phyloP scores from a whole-genome alignment of 2,113 vertebrate species.

The Trochalopteron elliotii region DNA sequence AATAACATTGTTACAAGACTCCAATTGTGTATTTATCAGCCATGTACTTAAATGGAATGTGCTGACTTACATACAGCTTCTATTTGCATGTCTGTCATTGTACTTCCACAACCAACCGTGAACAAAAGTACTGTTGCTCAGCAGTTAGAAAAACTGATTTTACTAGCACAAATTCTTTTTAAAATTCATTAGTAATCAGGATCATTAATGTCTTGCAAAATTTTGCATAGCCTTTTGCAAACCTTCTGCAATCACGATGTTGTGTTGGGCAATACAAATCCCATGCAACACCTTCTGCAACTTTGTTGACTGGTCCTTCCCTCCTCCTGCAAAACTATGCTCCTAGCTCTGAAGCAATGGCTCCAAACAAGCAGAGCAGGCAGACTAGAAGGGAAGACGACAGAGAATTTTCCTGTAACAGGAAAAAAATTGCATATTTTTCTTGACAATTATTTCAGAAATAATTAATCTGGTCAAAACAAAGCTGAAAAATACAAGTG shows the following conservation, averaged over 20 bases:
- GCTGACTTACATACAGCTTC: conserved; percentile 18
- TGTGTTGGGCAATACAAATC: not conserved
- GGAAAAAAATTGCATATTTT: not conserved
- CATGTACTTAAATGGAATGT: not conserved
- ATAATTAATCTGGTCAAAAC: not conserved
- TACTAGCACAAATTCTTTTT: not conserved
- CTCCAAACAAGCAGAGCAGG: not conserved
- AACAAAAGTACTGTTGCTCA: not conserved
- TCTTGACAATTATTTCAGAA: not conserved
- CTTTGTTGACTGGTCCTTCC: not conserved
- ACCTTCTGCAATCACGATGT: not conserved
- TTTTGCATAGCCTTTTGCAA: not conserved
- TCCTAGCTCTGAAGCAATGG: not conserved
- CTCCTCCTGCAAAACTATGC: not conserved
- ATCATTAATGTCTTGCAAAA: not conserved
- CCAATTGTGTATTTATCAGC: not conserved
- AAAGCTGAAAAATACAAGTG: not conserved
- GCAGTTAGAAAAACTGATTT: not conserved
- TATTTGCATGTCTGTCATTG: not conserved
- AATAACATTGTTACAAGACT: not conserved
- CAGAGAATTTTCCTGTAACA: not conserved
- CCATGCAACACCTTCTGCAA: not conserved
- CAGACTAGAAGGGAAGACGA: not conserved
- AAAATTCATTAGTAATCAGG: not conserved
- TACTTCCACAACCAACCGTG: not conserved